Evolutionary conservation across 2,797 vertebrate genomes (phyloP).

Genomic region (Chelon auratus): DNA sequence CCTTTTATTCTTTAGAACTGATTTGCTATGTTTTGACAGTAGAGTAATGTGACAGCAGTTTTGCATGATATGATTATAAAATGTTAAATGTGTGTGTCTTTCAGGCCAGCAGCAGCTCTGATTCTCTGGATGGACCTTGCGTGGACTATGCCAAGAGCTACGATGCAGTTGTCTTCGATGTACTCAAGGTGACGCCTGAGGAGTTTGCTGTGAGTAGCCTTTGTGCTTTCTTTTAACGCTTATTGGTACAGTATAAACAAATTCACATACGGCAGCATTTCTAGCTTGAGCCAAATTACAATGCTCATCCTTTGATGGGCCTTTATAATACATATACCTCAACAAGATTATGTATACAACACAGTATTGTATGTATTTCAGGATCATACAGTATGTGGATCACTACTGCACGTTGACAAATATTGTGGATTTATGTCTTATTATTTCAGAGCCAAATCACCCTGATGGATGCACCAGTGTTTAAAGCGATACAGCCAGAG

Average conservation of each 20-base stretch:
- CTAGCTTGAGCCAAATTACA: no score
- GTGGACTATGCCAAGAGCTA: conserved; percentile 96
- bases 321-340: no score
- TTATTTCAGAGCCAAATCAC: conserved; percentile 93
- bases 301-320: no score
- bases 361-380: no score
- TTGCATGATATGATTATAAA: neutral
- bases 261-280: no score
- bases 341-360: no score
- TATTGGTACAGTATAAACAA: no score
- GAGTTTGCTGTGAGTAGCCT: conserved; percentile 94
- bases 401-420: neutral
- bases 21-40: no score
- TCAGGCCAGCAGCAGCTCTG: conserved; percentile 92
- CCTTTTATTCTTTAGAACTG: no score
- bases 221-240: no score
- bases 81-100: neutral
- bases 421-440: neutral
- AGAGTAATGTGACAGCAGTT: neutral
- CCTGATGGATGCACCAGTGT: conserved; percentile 96
- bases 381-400: no score
- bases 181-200: conserved; percentile 96
- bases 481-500: conserved; percentile 97
- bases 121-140: conserved; percentile 93
- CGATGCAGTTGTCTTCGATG: conserved; percentile 95